Conservation (phyloP, 2,113 vertebrate species). For the Tachysurus vachellii region DNA sequence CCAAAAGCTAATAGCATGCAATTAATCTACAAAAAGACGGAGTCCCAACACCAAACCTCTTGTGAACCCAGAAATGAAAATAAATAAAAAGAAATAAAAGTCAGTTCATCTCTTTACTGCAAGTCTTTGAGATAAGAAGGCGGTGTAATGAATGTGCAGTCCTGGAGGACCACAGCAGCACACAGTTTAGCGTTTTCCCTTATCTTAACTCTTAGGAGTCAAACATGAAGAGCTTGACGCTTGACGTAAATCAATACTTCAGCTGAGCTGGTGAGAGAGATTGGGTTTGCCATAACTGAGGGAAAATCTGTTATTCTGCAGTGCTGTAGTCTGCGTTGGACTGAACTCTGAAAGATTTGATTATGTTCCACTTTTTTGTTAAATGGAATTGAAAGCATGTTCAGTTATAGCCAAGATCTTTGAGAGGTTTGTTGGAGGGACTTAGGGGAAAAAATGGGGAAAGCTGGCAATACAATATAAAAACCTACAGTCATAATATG, state of each 20-base stretch:
- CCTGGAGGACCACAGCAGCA: constrained; percentile 22
- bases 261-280: neutral
- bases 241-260: neutral
- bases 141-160: neutral
- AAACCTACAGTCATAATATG: constrained; percentile 98
- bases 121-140: neutral
- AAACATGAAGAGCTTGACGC: neutral
- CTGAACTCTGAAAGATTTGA: neutral
- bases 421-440: constrained; percentile 69
- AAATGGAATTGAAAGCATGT: neutral
- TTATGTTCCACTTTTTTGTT: neutral
- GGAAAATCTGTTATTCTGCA: neutral
- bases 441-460: neutral
- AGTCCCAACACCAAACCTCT: constrained; percentile 70
- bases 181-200: constrained; percentile 27
- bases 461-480: constrained; percentile 17
- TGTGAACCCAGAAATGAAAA: constrained; percentile 40
- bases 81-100: neutral
- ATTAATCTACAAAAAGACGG: constrained; percentile 52
- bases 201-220: neutral
- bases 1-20: constrained; percentile 60
- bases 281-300: neutral
- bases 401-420: neutral
- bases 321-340: neutral
- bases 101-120: neutral